Evolutionary conservation across 1,140 invertebrate species (phyloP).

Genomic region (Trichonephila inaurata): DNA sequence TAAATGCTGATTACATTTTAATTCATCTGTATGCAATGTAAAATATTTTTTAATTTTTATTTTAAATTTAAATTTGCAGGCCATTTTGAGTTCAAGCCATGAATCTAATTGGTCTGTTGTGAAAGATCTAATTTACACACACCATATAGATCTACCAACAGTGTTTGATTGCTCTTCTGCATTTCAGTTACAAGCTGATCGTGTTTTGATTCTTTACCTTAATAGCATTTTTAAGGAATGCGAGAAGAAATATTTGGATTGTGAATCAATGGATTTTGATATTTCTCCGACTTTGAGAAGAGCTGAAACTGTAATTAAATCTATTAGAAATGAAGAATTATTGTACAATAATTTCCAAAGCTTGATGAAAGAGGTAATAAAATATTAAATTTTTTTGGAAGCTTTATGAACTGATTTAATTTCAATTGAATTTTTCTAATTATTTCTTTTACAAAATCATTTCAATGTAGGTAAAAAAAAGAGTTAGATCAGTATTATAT

Average conservation of each 20-base stretch:
- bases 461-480: too few species aligned
- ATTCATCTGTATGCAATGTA: neutral
- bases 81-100: neutral
- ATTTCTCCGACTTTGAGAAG: neutral
- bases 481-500: too few species aligned
- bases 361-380: conserved; percentile 1
- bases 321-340: conserved; percentile 44
- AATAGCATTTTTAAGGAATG: neutral
- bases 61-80: conserved; percentile 15
- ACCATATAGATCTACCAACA: neutral
- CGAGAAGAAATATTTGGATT: neutral
- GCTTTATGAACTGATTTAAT: too few species aligned
- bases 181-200: conserved; percentile 19
- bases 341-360: neutral
- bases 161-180: conserved; percentile 38
- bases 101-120: conserved; percentile 37
- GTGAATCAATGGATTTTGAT: neutral
- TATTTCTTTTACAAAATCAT: too few species aligned
- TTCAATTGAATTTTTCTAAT: too few species aligned
- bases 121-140: neutral
- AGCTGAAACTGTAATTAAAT: conserved; percentile 12
- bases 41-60: neutral
- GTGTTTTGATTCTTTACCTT: neutral
- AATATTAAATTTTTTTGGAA: too few species aligned
- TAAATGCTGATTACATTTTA: neutral